Conservation (phyloP, 2,797 vertebrate genomes). For the Sus cebifrons region DNA sequence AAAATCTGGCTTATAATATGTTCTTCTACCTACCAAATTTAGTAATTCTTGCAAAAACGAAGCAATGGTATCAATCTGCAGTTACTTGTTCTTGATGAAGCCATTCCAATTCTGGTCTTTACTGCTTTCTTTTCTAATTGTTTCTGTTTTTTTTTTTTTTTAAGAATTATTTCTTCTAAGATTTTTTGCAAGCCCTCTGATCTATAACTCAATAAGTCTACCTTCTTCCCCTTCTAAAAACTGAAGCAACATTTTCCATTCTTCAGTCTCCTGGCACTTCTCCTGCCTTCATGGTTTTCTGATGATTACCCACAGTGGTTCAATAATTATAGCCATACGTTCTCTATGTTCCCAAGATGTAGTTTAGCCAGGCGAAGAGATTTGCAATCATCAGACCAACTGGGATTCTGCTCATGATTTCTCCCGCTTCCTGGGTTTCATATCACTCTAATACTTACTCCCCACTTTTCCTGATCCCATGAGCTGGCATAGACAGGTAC, state of each 20-base stretch:
- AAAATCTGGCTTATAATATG: neutral
- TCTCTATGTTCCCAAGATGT: neutral
- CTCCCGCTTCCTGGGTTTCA: neutral
- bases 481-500: neutral
- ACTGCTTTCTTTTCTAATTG: neutral
- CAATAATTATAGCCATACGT: conserved; percentile 16
- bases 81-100: neutral
- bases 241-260: conserved; percentile 68
- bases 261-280: conserved; percentile 36
- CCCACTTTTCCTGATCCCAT: neutral
- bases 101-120: neutral
- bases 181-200: conserved; percentile 46
- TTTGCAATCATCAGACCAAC: neutral
- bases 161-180: neutral
- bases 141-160: neutral
- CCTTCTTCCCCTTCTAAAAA: conserved; percentile 57
- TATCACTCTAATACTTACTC: neutral
- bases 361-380: conserved; percentile 31
- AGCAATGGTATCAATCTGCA: neutral
- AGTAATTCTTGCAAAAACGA: neutral
- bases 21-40: neutral
- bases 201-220: conserved; percentile 61
- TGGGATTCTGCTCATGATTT: neutral
- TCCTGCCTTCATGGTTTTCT: conserved; percentile 73
- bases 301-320: conserved; percentile 42